Conservation (phyloP, 2,888 invertebrate genomes). For the Lepidonotus clava region DNA sequence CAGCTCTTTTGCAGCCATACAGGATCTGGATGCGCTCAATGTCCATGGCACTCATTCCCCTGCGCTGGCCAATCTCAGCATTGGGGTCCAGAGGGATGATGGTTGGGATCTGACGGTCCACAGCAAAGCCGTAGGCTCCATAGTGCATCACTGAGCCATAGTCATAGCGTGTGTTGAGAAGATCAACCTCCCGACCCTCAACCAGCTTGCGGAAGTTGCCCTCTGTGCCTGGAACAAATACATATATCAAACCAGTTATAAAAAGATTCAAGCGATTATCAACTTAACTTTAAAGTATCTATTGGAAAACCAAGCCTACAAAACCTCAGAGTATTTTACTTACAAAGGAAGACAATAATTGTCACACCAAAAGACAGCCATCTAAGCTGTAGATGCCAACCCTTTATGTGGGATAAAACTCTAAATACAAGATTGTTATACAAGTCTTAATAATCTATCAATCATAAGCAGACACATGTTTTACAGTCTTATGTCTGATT, state of each 20-base stretch:
- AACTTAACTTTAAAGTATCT: not conserved
- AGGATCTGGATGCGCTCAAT: constrained; percentile 79
- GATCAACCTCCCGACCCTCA: constrained; percentile 75
- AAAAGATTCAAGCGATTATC: too few species aligned
- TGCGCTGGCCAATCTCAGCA: constrained; percentile 83
- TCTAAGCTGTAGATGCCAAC: too few species aligned
- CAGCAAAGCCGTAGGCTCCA: constrained; percentile 82
- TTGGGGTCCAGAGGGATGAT: constrained; percentile 79
- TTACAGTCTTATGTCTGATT: too few species aligned
- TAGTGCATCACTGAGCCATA: constrained; percentile 91
- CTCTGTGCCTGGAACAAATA: constrained; percentile 48
- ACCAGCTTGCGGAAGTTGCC: constrained; percentile 78
- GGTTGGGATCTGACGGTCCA: constrained; percentile 76
- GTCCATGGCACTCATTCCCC: constrained; percentile 78
- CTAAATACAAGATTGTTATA: too few species aligned
- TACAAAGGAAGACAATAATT: too few species aligned
- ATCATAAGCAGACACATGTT: too few species aligned
- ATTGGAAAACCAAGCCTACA: not conserved
- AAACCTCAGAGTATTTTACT: too few species aligned
- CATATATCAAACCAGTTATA: not conserved
- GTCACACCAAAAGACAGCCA: too few species aligned
- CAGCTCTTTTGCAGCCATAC: constrained; percentile 74
- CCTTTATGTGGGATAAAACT: too few species aligned
- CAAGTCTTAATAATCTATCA: too few species aligned
- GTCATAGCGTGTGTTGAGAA: constrained; percentile 86